Evolutionary conservation across 1,140 invertebrate species (phyloP).

Genomic region (Drosophila neocordata): DNA sequence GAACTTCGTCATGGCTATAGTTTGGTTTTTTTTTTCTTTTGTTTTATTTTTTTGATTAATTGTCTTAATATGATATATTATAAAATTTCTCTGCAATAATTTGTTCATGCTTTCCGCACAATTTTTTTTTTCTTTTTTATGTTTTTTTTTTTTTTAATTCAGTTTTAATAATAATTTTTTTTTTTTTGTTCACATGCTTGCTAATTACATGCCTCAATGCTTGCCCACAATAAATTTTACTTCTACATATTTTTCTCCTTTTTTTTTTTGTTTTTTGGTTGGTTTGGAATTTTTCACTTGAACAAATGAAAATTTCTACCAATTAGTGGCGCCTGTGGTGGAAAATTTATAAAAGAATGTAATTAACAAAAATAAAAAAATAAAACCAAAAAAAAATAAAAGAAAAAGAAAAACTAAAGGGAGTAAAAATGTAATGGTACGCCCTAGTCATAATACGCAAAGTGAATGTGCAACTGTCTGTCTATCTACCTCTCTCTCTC

Average conservation of each 20-base stretch:
- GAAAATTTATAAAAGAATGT: conserved; percentile 44
- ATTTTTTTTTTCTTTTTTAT: not conserved
- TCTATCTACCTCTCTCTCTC: not conserved
- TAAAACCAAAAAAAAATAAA: conserved; percentile 24
- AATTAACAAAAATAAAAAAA: conserved; percentile 46
- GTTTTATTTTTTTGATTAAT: not conserved
- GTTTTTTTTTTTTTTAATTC: not conserved
- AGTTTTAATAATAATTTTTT: not conserved
- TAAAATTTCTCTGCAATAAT: conserved; percentile 16
- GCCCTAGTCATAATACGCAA: conserved; percentile 10
- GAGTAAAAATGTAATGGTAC: conserved; percentile 2
- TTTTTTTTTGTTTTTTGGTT: conserved; percentile 31
- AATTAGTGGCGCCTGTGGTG: conserved; percentile 44
- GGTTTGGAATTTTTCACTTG: conserved; percentile 41
- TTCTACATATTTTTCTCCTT: not conserved
- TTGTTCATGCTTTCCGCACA: conserved; percentile 38
- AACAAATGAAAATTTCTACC: conserved; percentile 62
- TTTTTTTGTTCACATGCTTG: conserved; percentile 8
- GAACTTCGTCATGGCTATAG: not conserved
- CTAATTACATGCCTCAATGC: conserved; percentile 58
- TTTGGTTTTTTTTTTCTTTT: not conserved
- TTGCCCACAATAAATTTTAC: conserved; percentile 44
- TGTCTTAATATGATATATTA: conserved; percentile 19
- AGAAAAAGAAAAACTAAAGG: conserved; percentile 5
- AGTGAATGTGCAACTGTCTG: conserved; percentile 15